Evolutionary conservation across 2,888 invertebrate species (phyloP).

Genomic region (Oithona nana): DNA sequence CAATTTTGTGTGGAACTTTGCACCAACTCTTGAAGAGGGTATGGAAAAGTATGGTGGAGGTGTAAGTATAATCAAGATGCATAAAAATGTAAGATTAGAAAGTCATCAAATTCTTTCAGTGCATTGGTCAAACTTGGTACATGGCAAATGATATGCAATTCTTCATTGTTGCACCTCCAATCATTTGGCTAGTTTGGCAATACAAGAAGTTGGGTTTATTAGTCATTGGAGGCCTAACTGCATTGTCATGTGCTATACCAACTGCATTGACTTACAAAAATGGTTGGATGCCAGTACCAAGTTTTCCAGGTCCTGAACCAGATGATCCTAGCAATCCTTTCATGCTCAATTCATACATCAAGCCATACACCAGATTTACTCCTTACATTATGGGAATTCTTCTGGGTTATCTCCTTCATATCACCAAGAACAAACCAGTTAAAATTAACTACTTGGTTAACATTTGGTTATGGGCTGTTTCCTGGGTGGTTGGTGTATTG

Average conservation of each 20-base stretch:
- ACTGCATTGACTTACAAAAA: background rate
- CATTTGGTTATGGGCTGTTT: background rate
- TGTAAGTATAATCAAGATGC: too few relatives aligned
- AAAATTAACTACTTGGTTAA: background rate
- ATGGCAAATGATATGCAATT: constrained; percentile 18
- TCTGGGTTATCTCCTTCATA: constrained; percentile 13
- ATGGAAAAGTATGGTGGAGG: too few relatives aligned
- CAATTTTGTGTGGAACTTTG: too few relatives aligned
- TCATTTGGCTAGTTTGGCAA: constrained; percentile 7
- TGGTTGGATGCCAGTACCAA: background rate
- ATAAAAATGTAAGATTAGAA: background rate
- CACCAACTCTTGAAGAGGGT: too few relatives aligned
- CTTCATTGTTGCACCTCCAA: constrained; percentile 6
- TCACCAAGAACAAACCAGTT: background rate
- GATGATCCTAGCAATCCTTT: background rate
- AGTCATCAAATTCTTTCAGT: too few relatives aligned
- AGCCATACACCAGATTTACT: constrained; percentile 8
- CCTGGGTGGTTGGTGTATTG: background rate
- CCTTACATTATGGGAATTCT: constrained; percentile 14
- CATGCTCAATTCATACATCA: background rate
- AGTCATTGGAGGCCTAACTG: background rate
- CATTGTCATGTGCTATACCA: background rate
- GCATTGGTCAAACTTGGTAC: constrained; percentile 17
- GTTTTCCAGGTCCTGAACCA: background rate
- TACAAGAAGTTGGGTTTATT: background rate